A percentile compares a stretch with the other conserved stretches of the same genome.
Conservation (phyloP, 2,888 invertebrate genomes). For the Caenorhabditis sp. region DNA sequence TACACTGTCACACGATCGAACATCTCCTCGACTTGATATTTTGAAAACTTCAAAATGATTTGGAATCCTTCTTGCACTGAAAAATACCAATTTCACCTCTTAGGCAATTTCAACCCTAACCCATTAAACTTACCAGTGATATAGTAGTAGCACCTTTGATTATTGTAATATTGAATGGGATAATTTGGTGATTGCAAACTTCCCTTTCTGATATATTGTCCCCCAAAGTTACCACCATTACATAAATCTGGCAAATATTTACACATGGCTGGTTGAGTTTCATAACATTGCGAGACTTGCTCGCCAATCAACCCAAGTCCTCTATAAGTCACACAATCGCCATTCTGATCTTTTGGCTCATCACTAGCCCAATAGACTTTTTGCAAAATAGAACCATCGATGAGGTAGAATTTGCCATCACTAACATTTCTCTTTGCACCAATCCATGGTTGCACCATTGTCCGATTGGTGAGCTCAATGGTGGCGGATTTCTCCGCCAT, state of each 20-base stretch:
- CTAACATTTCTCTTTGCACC: constrained; percentile 11
- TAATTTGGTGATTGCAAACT: constrained; percentile 23
- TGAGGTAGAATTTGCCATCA: constrained; percentile 12
- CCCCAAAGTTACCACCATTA: constrained; percentile 75
- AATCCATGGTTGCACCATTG: constrained; percentile 21
- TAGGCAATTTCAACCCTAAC: neutral
- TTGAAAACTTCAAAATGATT: constrained; percentile 13
- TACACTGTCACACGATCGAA: constrained; percentile 21
- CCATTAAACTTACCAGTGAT: constrained; percentile 84
- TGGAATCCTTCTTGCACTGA: constrained; percentile 11
- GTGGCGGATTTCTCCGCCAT: constrained; percentile 2
- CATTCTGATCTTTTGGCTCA: constrained; percentile 16
- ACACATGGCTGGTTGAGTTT: constrained; percentile 21
- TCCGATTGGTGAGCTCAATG: constrained; percentile 13
- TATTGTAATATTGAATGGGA: constrained; percentile 73
- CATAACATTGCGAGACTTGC: constrained; percentile 22
- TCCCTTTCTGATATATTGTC: constrained; percentile 75
- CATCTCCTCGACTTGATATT: constrained; percentile 12
- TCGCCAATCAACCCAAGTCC: constrained; percentile 11
- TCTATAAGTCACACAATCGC: constrained; percentile 19
- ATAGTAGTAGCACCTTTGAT: constrained; percentile 97
- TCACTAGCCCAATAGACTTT: constrained; percentile 20
- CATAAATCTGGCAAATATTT: constrained; percentile 22
- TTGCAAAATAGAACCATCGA: constrained; percentile 8
- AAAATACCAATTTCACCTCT: neutral